phyloP scores from a whole-genome alignment of 2,888 invertebrate species.

The Drosophila bunnanda region DNA sequence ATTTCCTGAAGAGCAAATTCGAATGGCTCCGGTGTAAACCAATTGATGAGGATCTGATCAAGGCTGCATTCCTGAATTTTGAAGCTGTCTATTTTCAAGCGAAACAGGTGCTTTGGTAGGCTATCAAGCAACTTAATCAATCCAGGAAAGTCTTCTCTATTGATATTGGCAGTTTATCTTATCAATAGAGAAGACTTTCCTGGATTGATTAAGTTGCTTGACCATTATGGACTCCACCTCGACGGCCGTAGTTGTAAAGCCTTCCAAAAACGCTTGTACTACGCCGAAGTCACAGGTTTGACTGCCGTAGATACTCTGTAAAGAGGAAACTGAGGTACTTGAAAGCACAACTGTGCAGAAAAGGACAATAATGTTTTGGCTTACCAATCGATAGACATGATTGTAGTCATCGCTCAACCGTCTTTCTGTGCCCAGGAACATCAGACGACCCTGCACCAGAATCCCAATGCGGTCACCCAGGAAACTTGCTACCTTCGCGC shows the following conservation, averaged over 20 bases:
- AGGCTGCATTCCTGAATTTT: constrained; percentile 92
- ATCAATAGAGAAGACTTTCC: constrained; percentile 89
- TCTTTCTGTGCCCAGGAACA: constrained; percentile 90
- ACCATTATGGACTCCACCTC: constrained; percentile 89
- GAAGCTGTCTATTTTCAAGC: constrained; percentile 90
- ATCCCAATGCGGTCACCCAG: constrained; percentile 94
- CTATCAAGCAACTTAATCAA: constrained; percentile 88
- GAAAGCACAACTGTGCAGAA: not conserved
- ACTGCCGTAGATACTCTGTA: constrained; percentile 88
- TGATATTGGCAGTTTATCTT: too few relatives aligned
- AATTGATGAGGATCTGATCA: constrained; percentile 92
- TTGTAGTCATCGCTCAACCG: constrained; percentile 91
- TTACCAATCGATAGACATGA: constrained; percentile 90
- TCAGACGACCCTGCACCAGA: constrained; percentile 90
- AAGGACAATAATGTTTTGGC: not conserved
- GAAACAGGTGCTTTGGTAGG: too few relatives aligned
- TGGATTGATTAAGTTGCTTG: constrained; percentile 87
- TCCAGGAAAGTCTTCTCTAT: constrained; percentile 88
- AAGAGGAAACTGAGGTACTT: not conserved
- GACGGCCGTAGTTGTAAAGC: constrained; percentile 87
- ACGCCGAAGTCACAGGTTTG: constrained; percentile 89
- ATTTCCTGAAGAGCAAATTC: not conserved
- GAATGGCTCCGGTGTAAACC: not conserved
- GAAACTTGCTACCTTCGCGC: constrained; percentile 94
- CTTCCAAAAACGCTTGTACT: constrained; percentile 86